A percentile compares a stretch with the other conserved stretches of the same genome.
phyloP scores from a whole-genome alignment of 2,888 invertebrate genomes.

The Itoplectis maculator region DNA sequence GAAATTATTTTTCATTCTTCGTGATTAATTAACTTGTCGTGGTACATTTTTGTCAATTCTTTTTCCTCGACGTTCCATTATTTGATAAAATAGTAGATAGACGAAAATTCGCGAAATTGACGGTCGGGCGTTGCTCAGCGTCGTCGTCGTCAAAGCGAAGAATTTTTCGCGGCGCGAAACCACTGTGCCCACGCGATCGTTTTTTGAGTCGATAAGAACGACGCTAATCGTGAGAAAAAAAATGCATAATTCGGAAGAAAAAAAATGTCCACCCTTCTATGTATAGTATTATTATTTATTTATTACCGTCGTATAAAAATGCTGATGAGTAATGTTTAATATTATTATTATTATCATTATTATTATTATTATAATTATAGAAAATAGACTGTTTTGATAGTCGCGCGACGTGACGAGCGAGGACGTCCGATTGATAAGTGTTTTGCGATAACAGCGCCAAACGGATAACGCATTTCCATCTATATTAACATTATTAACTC shows the following conservation, averaged over 20 bases:
- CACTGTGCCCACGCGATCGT: constrained; percentile 51
- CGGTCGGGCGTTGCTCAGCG: constrained; percentile 42
- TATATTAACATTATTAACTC: constrained; percentile 41
- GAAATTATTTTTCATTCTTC: constrained; percentile 46
- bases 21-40: constrained; percentile 34
- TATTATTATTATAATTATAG: constrained; percentile 2
- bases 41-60: too few species aligned
- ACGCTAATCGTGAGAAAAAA: constrained; percentile 37
- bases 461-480: constrained; percentile 41
- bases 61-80: constrained; percentile 16
- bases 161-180: constrained; percentile 39
- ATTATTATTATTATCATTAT: constrained; percentile 5
- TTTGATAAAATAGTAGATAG: constrained; percentile 36
- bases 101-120: constrained; percentile 27
- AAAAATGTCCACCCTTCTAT: constrained; percentile 36
- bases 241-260: constrained; percentile 23
- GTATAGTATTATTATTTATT: constrained; percentile 28
- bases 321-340: constrained; percentile 11
- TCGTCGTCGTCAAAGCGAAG: neutral
- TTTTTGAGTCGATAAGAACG: constrained; percentile 40
- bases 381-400: constrained; percentile 17
- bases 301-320: constrained; percentile 1
- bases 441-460: constrained; percentile 36
- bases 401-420: neutral
- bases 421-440: constrained; percentile 41